These are phyloP conservation scores for Thalassoma bifasciatum DNA, from an alignment of 2,113 vertebrate genomes.

Conservation along the genomic window DNA sequence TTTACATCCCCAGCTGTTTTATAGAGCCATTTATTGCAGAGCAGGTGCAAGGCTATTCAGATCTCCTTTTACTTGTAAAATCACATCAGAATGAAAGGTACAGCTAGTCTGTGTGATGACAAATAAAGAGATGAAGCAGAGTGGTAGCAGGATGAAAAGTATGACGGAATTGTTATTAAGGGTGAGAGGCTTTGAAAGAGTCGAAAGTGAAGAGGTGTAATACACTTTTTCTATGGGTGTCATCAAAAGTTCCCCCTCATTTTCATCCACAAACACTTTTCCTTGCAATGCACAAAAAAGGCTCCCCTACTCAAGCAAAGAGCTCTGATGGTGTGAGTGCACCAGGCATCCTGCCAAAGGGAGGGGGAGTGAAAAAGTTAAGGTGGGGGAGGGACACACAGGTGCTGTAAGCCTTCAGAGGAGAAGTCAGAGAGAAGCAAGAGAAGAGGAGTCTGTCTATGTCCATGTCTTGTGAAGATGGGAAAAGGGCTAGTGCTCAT, in stretches of 20 bases:
- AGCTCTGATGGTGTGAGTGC: slow-evolving; percentile 63
- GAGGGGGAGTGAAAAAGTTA: slow-evolving; percentile 55
- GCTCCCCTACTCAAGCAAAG: slow-evolving; percentile 67
- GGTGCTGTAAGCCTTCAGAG: slow-evolving; percentile 68
- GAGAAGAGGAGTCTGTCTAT: slow-evolving; percentile 46
- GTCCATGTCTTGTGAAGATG: slow-evolving; percentile 48
- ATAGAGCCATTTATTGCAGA: slow-evolving; percentile 73
- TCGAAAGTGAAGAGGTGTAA: slow-evolving; percentile 37
- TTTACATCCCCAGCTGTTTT: slow-evolving; percentile 80
- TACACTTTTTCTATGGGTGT: slow-evolving; percentile 18
- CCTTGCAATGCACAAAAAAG: slow-evolving; percentile 24
- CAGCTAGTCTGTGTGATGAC: slow-evolving; percentile 32
- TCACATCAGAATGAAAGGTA: slow-evolving; percentile 53
- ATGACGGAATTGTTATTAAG: slow-evolving; percentile 17
- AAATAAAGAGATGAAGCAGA: slow-evolving; percentile 43
- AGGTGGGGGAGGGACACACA: slow-evolving; percentile 66
- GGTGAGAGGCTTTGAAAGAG: slow-evolving; percentile 42
- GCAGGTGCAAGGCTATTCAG: slow-evolving; percentile 81
- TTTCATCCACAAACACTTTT: slow-evolving; percentile 34
- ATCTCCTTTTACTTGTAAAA: slow-evolving; percentile 66
- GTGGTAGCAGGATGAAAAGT: slow-evolving; percentile 55
- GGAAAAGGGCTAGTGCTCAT: slow-evolving; percentile 33
- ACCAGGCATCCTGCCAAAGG: slow-evolving; percentile 59
- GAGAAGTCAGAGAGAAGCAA: slow-evolving; percentile 51
- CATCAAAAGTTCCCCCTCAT: slow-evolving; percentile 5